phyloP scores from a whole-genome alignment of 2,113 vertebrate genomes.

The Rhinopomastus cyanomelas region DNA sequence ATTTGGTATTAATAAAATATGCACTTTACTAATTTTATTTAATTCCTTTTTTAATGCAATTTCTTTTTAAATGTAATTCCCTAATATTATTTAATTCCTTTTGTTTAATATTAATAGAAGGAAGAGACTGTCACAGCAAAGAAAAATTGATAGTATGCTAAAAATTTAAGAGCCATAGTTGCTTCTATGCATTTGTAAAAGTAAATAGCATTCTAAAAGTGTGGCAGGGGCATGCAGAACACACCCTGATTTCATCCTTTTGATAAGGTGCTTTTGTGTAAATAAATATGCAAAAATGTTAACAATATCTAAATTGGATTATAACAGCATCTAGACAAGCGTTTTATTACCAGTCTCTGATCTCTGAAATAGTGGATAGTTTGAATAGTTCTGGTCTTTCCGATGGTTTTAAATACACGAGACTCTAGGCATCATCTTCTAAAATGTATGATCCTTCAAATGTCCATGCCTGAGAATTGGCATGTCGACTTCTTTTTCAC shows the following conservation, averaged over 20 bases:
- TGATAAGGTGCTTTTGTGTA: neutral
- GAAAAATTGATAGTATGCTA: rapidly evolving
- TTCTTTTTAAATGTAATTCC: no score
- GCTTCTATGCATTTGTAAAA: neutral
- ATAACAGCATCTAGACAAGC: neutral
- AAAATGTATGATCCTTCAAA: neutral
- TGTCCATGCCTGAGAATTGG: neutral
- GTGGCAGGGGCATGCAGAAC: neutral
- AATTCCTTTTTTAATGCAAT: no score
- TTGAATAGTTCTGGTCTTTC: neutral
- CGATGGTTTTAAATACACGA: neutral
- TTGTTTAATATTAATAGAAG: no score
- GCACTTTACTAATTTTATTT: no score
- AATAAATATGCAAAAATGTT: neutral
- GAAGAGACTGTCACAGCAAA: neutral
- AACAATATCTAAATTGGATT: neutral
- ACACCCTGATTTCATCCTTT: neutral
- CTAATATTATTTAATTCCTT: no score
- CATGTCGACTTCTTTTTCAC: neutral
- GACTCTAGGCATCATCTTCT: neutral
- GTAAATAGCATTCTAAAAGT: neutral
- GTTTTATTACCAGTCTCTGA: neutral
- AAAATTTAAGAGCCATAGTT: neutral
- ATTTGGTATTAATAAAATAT: neutral
- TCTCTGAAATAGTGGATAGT: neutral